Percentiles rank a stretch among this genome's conserved stretches.
phyloP scores from a whole-genome alignment of 2,113 vertebrate genomes.

The Isurus oxyrinchus region DNA sequence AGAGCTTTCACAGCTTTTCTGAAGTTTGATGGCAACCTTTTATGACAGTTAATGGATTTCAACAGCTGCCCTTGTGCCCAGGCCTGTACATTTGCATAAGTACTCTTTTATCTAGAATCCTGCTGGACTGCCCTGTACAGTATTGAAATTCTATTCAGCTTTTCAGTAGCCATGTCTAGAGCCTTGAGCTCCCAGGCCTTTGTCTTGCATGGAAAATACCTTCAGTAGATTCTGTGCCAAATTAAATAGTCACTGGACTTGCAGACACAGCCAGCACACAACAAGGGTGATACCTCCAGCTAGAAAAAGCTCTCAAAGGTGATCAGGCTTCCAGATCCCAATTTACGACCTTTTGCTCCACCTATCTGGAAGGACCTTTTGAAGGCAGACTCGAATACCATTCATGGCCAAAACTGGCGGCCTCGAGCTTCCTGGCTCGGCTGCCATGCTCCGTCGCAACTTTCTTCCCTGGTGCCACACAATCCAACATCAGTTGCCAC shows the following conservation, averaged over 20 bases:
- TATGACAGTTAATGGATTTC: constrained; percentile 56
- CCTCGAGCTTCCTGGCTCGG: too few relatives aligned
- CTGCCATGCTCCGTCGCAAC: too few relatives aligned
- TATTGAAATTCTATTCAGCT: constrained; percentile 42
- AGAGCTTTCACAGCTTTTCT: constrained; percentile 54
- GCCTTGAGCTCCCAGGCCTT: constrained; percentile 44
- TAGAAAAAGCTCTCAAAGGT: constrained; percentile 53
- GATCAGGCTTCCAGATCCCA: too few relatives aligned
- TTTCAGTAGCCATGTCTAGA: constrained; percentile 44
- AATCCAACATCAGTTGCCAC: too few relatives aligned
- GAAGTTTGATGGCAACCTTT: constrained; percentile 65
- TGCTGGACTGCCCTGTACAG: constrained; percentile 44
- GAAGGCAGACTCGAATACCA: too few relatives aligned
- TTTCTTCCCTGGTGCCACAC: too few relatives aligned
- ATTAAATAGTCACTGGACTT: constrained; percentile 65
- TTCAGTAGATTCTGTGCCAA: constrained; percentile 67
- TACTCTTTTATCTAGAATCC: constrained; percentile 75
- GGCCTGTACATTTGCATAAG: constrained; percentile 55
- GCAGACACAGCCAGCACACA: constrained; percentile 64
- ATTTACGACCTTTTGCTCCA: too few relatives aligned
- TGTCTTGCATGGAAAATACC: constrained; percentile 48
- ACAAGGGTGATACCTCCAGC: constrained; percentile 67
- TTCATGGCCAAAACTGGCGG: too few relatives aligned
- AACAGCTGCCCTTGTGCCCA: constrained; percentile 53
- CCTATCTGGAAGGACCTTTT: too few relatives aligned